A percentile compares a stretch with the other conserved stretches of the same genome.
These are phyloP conservation scores for Apodemus sylvaticus DNA, from an alignment of 2,113 vertebrate species.

Conservation along the genomic window DNA sequence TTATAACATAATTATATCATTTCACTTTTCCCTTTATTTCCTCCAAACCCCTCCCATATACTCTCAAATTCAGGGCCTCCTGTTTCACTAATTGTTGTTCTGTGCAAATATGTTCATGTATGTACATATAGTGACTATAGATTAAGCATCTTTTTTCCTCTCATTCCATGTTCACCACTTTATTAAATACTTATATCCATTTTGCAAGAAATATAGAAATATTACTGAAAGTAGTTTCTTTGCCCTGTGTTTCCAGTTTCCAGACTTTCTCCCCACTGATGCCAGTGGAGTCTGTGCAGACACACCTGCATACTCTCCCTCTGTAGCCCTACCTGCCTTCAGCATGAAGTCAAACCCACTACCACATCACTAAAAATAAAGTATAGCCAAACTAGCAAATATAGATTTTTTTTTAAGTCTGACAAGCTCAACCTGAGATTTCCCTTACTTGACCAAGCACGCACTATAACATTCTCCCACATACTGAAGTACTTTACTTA, in stretches of 20 bases:
- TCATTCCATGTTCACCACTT: neutral
- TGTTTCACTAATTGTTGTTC: neutral
- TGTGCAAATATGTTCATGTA: neutral
- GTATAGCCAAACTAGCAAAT: neutral
- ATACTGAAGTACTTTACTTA: neutral
- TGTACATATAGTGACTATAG: neutral
- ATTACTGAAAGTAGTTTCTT: neutral
- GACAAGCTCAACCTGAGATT: neutral
- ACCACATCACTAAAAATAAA: neutral
- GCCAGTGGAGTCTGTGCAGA: neutral
- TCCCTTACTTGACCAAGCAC: neutral
- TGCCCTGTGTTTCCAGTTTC: neutral
- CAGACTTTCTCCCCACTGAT: neutral
- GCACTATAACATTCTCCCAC: too few species aligned
- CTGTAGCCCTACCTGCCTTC: neutral
- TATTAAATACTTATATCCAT: neutral
- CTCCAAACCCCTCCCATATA: too few species aligned
- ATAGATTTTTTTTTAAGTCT: neutral
- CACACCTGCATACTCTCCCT: neutral
- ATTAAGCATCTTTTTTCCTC: neutral
- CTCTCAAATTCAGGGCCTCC: neutral
- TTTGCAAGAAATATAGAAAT: neutral
- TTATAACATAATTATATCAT: neutral
- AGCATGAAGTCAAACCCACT: neutral
- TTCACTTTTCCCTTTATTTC: neutral